These are phyloP conservation scores for Camptogramma bilineatum DNA, from an alignment of 2,888 invertebrate species.

Conservation along the genomic window DNA sequence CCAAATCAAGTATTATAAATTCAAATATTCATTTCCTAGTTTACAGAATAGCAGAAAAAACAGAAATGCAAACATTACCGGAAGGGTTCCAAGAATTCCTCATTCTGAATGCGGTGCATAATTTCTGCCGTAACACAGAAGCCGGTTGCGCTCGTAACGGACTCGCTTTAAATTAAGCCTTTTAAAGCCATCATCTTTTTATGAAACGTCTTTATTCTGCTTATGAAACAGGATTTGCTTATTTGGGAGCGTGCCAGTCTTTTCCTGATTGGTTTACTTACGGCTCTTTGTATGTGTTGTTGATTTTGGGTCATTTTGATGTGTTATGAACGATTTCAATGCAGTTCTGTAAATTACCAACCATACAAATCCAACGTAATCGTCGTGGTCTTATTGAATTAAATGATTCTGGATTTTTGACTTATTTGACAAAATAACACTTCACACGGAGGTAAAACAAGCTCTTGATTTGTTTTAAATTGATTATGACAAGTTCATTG, in stretches of 20 bases:
- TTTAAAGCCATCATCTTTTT: slow-evolving; percentile 42
- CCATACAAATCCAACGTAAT: no score
- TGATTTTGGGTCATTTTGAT: no score
- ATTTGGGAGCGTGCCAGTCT: slow-evolving; percentile 13
- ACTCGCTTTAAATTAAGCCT: slow-evolving; percentile 41
- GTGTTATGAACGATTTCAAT: no score
- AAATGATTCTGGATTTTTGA: no score
- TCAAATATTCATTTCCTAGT: neutral
- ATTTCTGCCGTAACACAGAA: slow-evolving; percentile 51
- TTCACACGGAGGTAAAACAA: no score
- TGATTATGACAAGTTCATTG: no score
- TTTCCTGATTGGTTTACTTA: slow-evolving; percentile 12
- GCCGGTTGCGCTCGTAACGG: slow-evolving; percentile 61
- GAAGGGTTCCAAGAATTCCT: slow-evolving; percentile 35
- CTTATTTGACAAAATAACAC: no score
- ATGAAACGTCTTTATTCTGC: slow-evolving; percentile 41
- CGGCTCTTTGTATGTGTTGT: neutral
- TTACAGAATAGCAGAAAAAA: slow-evolving; percentile 27
- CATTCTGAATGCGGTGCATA: slow-evolving; percentile 29
- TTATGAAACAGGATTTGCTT: slow-evolving; percentile 24
- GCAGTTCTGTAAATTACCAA: no score
- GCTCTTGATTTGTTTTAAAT: no score
- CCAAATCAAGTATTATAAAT: no score
- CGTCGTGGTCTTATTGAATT: no score
- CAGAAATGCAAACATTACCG: slow-evolving; percentile 27